Conservation (phyloP, 2,888 invertebrate species). For the Drosophila mayaguana region DNA sequence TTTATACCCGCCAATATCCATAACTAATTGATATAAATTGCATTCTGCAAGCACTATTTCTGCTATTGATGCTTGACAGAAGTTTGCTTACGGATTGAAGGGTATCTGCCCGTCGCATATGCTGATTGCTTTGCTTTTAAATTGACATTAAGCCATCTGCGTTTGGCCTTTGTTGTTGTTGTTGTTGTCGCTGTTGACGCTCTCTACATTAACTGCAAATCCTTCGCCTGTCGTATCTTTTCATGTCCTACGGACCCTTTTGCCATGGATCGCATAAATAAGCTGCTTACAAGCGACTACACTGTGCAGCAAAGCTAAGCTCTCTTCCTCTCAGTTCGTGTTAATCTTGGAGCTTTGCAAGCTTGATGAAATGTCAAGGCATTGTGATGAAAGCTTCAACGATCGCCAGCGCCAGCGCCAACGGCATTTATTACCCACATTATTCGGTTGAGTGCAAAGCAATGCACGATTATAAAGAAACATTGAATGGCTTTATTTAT, state of each 20-base stretch:
- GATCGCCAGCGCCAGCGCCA: conserved; percentile 15
- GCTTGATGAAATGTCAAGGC: conserved; percentile 61
- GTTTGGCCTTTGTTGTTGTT: conserved; percentile 42
- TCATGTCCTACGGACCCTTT: conserved; percentile 31
- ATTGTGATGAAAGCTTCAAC: conserved; percentile 45
- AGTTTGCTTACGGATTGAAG: neutral
- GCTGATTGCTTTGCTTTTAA: neutral
- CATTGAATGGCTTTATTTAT: conserved; percentile 38
- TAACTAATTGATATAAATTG: neutral
- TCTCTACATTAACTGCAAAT: conserved; percentile 40
- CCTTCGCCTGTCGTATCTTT: conserved; percentile 12
- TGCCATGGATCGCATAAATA: conserved; percentile 31
- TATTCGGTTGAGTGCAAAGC: conserved; percentile 71
- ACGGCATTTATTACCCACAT: conserved; percentile 57
- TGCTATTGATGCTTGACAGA: neutral
- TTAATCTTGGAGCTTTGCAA: conserved; percentile 34
- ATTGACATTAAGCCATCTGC: conserved; percentile 26
- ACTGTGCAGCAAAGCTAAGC: conserved; percentile 39
- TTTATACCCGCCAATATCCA: too few relatives aligned
- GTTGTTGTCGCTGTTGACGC: conserved; percentile 25
- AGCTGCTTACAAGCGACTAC: conserved; percentile 49
- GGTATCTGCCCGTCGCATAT: neutral
- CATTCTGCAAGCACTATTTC: neutral
- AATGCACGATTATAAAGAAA: conserved; percentile 56
- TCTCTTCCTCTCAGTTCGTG: neutral